phyloP scores from a whole-genome alignment of 2,888 invertebrate genomes.

The Tortrix viridana region DNA sequence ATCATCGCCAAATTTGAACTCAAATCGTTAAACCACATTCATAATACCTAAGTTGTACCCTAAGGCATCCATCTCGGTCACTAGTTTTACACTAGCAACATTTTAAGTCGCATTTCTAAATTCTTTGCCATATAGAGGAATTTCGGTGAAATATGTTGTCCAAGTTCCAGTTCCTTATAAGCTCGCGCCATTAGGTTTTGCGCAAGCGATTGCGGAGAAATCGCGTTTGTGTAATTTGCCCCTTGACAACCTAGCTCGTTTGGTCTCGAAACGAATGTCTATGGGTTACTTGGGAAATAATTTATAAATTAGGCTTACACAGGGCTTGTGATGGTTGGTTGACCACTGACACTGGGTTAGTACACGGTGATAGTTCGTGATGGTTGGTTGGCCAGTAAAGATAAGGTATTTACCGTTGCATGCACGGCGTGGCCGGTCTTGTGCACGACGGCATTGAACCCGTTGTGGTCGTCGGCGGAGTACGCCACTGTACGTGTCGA shows the following conservation, averaged over 20 bases:
- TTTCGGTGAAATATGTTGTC: slow-evolving; percentile 55
- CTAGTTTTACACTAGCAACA: background rate
- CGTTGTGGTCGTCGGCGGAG: slow-evolving; percentile 88
- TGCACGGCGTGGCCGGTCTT: slow-evolving; percentile 86
- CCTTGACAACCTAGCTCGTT: slow-evolving; percentile 35
- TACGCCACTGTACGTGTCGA: slow-evolving; percentile 85
- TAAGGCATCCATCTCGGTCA: background rate
- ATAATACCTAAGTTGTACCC: background rate
- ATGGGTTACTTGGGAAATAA: slow-evolving; percentile 34
- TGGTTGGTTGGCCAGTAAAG: background rate
- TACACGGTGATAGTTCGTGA: too few relatives aligned
- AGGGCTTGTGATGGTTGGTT: background rate
- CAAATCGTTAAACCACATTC: background rate
- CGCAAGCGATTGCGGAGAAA: slow-evolving; percentile 67
- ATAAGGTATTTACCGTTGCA: slow-evolving; percentile 61
- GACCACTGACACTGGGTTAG: background rate
- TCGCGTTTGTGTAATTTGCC: slow-evolving; percentile 61
- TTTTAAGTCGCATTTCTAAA: slow-evolving; percentile 39
- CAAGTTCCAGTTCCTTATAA: slow-evolving; percentile 65
- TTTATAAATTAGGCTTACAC: slow-evolving; percentile 3
- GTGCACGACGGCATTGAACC: slow-evolving; percentile 88
- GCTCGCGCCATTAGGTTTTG: slow-evolving; percentile 60
- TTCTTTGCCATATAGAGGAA: slow-evolving; percentile 46
- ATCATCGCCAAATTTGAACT: too few relatives aligned
- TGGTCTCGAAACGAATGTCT: slow-evolving; percentile 24